Percentiles rank a stretch among this genome's conserved stretches.
phyloP scores from a whole-genome alignment of 2,113 vertebrate species.

The Lethenteron reissneri region DNA sequence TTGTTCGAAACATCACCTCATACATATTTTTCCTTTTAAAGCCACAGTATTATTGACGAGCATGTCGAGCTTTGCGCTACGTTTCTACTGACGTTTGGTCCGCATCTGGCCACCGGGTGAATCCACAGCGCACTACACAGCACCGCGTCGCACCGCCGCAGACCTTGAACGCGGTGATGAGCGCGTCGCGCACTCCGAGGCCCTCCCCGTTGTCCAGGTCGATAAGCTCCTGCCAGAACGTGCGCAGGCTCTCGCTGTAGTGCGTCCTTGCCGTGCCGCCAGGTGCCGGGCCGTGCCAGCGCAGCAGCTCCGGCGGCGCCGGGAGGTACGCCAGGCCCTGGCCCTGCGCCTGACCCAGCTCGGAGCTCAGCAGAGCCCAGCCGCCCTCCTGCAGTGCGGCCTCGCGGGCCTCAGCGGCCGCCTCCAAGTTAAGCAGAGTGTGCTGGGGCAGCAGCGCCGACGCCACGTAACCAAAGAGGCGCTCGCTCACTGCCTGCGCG shows the following conservation, averaged over 20 bases:
- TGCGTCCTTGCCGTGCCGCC: too few relatives aligned
- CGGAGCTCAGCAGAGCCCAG: neutral
- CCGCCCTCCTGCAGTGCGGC: neutral
- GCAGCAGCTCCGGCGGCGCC: neutral
- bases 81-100: too few relatives aligned
- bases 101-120: too few relatives aligned
- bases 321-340: neutral
- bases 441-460: slow-evolving; percentile 55
- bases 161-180: slow-evolving; percentile 44
- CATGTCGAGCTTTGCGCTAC: too few relatives aligned
- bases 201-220: slow-evolving; percentile 38
- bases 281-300: neutral
- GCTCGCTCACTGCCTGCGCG: slow-evolving; percentile 64
- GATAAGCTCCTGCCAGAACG: slow-evolving; percentile 78
- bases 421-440: slow-evolving; percentile 50
- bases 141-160: neutral
- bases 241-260: slow-evolving; percentile 35
- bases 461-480: slow-evolving; percentile 55
- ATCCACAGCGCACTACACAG: too few relatives aligned
- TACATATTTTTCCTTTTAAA: too few relatives aligned
- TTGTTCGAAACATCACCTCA: too few relatives aligned
- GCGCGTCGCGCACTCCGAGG: slow-evolving; percentile 40
- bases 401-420: slow-evolving; percentile 35
- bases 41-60: too few relatives aligned
- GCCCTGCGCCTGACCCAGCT: neutral